phyloP scores from a whole-genome alignment of 2,888 invertebrate genomes.

The Xestia rhomboidea region DNA sequence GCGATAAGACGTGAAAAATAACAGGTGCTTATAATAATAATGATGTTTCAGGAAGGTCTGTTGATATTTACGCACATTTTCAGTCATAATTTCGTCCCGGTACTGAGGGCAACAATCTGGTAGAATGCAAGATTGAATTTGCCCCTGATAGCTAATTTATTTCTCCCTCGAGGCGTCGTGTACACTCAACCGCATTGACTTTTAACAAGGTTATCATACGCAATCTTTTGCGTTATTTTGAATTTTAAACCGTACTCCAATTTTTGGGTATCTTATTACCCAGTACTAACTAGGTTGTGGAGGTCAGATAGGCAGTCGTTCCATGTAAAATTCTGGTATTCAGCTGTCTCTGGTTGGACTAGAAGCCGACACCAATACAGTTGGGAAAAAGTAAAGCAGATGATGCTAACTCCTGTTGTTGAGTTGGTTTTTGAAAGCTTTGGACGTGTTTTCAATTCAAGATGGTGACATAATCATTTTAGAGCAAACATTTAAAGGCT shows the following conservation, averaged over 20 bases:
- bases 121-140: slow-evolving; percentile 86
- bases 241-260: slow-evolving; percentile 1
- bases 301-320: no score
- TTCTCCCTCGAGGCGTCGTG: slow-evolving; percentile 77
- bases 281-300: no score
- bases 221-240: slow-evolving; percentile 45
- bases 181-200: slow-evolving; percentile 72
- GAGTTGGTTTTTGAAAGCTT: not conserved
- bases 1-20: slow-evolving; percentile 8
- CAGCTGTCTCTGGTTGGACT: no score
- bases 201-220: slow-evolving; percentile 59
- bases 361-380: no score
- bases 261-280: not conserved
- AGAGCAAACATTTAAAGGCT: not conserved
- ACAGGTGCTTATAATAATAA: slow-evolving; percentile 33
- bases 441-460: not conserved
- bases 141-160: slow-evolving; percentile 88
- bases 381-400: no score
- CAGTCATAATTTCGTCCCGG: slow-evolving; percentile 70
- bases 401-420: not conserved
- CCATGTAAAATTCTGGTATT: no score
- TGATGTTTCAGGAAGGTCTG: slow-evolving; percentile 29
- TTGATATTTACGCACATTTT: slow-evolving; percentile 66
- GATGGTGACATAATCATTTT: not conserved
- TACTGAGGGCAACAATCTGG: slow-evolving; percentile 81